Evolutionary conservation across 2,888 invertebrate genomes (phyloP), one percentile per base, ranked within the genome.

Genomic region (Mimachlamys varia): DNA sequence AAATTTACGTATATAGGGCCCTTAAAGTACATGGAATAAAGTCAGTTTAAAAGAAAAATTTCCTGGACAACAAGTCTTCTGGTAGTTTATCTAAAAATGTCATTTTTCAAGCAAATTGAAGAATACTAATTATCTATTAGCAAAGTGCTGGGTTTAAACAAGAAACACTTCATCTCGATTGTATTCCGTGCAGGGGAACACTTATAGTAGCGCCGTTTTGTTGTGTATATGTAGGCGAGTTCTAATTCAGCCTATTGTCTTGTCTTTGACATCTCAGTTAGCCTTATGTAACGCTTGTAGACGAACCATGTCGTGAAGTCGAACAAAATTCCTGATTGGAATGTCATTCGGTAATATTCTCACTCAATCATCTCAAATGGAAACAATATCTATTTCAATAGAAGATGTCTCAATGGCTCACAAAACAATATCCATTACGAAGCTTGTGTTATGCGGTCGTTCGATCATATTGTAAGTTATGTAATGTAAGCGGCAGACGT

Each of bases 361-460:
- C 76, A 76, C 76, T 76, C 76, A 3, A 76, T 76, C 76, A 76
- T 76, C 76, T 76, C 27, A 15, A 76, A 76, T 76, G 76, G 76
- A 76, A 76, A 76, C 76, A 76, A 76, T 76, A 76, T 76, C 76
- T 76, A 19, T 76, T 76, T 0, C 76, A 76, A 76, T 76, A 12
- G 76, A 76, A 76, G 27, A 27, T 27, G 76, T 76, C 76, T 76
- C 76, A 33, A 76, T 76, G 76, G 76, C 33, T 76, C 76, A 76
- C 76, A 76, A 76, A 76, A 76, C 76, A 76, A 76, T 76, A 76
- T 76, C 76, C 76, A 76, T 76, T 76, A 76, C 76, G 76, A 12
- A 10, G 76, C 7, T 33, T 76, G 7, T 12, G 76, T 76, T 27
- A 76, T 19, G 27, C 27, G 33, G 27, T 27, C 76, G 33, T 27